Percentiles rank a stretch among this genome's conserved stretches.
phyloP scores from a whole-genome alignment of 1,140 invertebrate species.

The Procambarus clarkii region DNA sequence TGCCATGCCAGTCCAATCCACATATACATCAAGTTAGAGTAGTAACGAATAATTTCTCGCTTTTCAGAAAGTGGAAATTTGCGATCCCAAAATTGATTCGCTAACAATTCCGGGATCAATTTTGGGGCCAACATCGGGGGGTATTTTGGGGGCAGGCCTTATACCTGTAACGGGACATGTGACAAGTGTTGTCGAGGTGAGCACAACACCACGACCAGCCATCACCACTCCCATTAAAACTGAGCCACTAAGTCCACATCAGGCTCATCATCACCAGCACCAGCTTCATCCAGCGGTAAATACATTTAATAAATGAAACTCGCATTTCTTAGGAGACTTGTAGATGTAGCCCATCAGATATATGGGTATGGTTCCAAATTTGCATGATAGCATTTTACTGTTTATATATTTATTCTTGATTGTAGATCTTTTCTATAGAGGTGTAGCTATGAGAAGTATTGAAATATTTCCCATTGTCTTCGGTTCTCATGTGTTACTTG shows the following conservation, averaged over 20 bases:
- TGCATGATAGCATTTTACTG: too few species aligned
- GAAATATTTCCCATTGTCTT: too few species aligned
- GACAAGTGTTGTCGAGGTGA: conserved; percentile 76
- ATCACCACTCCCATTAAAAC: conserved; percentile 75
- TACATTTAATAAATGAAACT: too few species aligned
- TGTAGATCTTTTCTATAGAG: too few species aligned
- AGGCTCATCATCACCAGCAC: conserved; percentile 72
- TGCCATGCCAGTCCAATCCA: too few species aligned
- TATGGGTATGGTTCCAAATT: too few species aligned
- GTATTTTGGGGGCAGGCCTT: conserved; percentile 74
- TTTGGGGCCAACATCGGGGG: neutral
- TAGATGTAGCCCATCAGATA: too few species aligned
- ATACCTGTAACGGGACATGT: conserved; percentile 44
- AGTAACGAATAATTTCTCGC: neutral
- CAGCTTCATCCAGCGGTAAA: conserved; percentile 20
- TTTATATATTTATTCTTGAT: too few species aligned
- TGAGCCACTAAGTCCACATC: conserved; percentile 75
- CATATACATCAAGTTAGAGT: too few species aligned
- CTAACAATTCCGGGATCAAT: neutral
- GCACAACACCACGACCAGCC: conserved; percentile 78
- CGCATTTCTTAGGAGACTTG: too few species aligned
- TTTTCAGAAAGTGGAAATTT: conserved; percentile 41
- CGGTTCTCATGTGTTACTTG: too few species aligned
- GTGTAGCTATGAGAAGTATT: too few species aligned
- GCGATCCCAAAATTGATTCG: conserved; percentile 36